Evolutionary conservation across 2,113 vertebrate genomes (phyloP), one percentile per base, ranked within the genome.

Genomic region (Oxyura jamaicensis): DNA sequence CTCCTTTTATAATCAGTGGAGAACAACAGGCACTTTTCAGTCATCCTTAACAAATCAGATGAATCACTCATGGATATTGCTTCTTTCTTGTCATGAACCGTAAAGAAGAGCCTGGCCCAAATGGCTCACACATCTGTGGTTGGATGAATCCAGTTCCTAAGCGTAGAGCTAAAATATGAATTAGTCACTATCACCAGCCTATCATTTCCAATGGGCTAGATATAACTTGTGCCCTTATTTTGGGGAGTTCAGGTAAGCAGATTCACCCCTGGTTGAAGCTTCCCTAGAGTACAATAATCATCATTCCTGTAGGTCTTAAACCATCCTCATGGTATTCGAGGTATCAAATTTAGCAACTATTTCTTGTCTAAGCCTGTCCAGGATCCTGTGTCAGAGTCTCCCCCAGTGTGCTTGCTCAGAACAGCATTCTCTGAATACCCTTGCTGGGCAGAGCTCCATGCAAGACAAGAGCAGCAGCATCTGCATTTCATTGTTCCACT

Each of bases 311-410:
- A 42, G 58, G 36, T 31, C 25, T 82, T 62, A 72, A 26, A 53
- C 19, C 17, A 26, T 29, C 77, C 84, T n/a, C 0, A 0, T 41
- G 22, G 31, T 52, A 68, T 42, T 44, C 36, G 72, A 71, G 31
- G 21, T 31, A 26, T 94, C 1, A 1, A 63, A 72, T 91, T 81
- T 36, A 71, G 46, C 48, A 75, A 21, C 3, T 4, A 11, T 39
- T 66, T 35, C 31, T 58, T 83, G 31, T 0, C 33, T 18, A 36
- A 85, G n/a, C 16, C 36, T 39, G 42, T 29, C 6, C 18, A 60
- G 14, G 35, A 10, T 1, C 66, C 39, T 36, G 10, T 63, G 22
- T 22, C 46, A 2, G 8, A 39, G n/a, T 91, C 11, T 74, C 10
- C 31, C 31, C 10, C 39, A 7, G 31, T 2, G 26, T 33, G 26